Evolutionary conservation across 2,888 invertebrate species (phyloP), one percentile per base, ranked within the genome.

Genomic region (Tiliacea aurago): DNA sequence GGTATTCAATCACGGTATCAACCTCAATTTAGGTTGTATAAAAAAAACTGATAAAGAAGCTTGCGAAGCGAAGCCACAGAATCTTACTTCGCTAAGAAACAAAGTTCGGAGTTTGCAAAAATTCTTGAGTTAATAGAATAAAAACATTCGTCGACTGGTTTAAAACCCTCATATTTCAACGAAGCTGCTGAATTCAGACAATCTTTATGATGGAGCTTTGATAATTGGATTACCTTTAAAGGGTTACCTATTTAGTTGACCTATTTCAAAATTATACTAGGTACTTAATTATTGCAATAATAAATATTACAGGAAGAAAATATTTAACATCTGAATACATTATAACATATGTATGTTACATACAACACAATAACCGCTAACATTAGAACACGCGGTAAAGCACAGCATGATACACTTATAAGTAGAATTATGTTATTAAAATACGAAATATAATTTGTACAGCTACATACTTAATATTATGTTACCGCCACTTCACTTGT

Each of bases 61-160:
- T n/a, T n/a, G n/a, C n/a, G n/a, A n/a, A n/a, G n/a, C n/a, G n/a
- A 4, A n/a, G 37, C 28, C 18, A 28, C 13, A 70, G 2, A 28
- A 64, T 47, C n/a, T 58, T 33, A 70, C 45, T 64, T 33, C 6
- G 33, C 20, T 10, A 45, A 59, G 20, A 20, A 63, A 37, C 4
- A 47, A 70, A 76, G 63, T 41, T 49, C 28, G 23, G 49, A 33
- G 51, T 62, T 66, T 20, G 55, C 47, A 55, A 62, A 77, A 74
- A 78, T 51, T 49, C 43, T 68, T 33, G 7, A 13, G 5, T 37
- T 78, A 66, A 79, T 63, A 51, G 47, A 75, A 75, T 70, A 20
- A 63, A 75, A 79, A 70, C 18, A 73, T 33, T 58, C 56, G 13
- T 18, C 7, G 28, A n/a, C 23, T 64, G 43, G 18, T 69, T 69